These are phyloP conservation scores for Pseudanteris insignis DNA, from an alignment of 2,888 invertebrate genomes.

Conservation along the genomic window DNA sequence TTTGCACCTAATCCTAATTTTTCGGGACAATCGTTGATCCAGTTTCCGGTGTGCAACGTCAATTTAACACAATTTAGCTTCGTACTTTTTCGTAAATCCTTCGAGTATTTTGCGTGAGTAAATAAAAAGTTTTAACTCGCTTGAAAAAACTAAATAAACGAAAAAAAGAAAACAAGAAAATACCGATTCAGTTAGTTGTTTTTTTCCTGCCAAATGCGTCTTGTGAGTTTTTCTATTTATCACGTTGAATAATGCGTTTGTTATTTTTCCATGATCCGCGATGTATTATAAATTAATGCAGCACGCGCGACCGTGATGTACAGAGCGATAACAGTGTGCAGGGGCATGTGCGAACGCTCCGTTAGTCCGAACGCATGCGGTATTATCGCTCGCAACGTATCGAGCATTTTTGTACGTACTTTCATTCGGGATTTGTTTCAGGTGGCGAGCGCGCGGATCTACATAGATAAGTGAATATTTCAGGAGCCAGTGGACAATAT, in stretches of 20 bases:
- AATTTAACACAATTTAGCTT: too few relatives aligned
- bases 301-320: conserved; percentile 23
- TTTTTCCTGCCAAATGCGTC: conserved; percentile 8
- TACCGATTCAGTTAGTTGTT: not conserved
- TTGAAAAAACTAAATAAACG: too few relatives aligned
- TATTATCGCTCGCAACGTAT: conserved; percentile 31
- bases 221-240: conserved; percentile 8
- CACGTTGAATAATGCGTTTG: conserved; percentile 27
- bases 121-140: too few relatives aligned
- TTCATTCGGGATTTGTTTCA: conserved; percentile 21
- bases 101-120: too few relatives aligned
- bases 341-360: conserved; percentile 30
- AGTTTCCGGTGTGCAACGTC: conserved; percentile 4
- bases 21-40: conserved; percentile 23
- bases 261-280: conserved; percentile 31
- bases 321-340: conserved; percentile 22
- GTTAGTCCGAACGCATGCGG: conserved; percentile 25
- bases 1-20: conserved; percentile 26
- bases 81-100: too few relatives aligned
- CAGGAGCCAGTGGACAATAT: too few relatives aligned
- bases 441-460: too few relatives aligned
- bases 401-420: conserved; percentile 13
- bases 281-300: conserved; percentile 36
- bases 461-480: too few relatives aligned
- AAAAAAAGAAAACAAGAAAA: conserved; percentile 7